Conservation (phyloP, 2,888 invertebrate species). For the Ellobium chinense region DNA sequence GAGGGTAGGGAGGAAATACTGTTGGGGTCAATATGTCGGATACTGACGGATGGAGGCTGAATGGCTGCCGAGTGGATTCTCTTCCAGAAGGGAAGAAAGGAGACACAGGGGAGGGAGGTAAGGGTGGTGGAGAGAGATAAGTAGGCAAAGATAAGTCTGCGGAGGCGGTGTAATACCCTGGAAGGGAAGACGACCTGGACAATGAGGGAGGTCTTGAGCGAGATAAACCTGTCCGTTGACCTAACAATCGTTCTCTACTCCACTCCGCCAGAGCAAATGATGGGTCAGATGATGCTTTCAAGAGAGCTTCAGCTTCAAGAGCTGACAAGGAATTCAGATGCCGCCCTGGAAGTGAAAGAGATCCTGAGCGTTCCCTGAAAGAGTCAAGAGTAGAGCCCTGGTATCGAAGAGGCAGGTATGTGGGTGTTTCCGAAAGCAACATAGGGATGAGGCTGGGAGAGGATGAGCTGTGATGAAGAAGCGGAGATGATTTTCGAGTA, state of each 20-base stretch:
- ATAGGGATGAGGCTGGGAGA: background rate
- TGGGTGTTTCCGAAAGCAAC: background rate
- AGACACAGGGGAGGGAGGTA: background rate
- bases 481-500: background rate
- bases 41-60: background rate
- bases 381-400: background rate
- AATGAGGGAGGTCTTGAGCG: background rate
- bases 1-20: background rate
- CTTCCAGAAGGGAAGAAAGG: background rate
- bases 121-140: background rate
- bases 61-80: background rate
- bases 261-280: background rate
- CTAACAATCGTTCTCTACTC: background rate
- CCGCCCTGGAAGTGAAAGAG: background rate
- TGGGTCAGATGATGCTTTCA: background rate
- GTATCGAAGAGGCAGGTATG: background rate
- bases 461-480: background rate
- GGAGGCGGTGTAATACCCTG: slow-evolving; percentile 18
- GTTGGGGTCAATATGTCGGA: background rate
- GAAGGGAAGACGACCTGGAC: slow-evolving; percentile 31
- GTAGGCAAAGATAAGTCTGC: background rate
- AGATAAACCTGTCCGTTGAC: background rate
- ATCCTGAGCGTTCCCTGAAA: background rate
- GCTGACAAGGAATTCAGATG: background rate
- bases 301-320: slow-evolving; percentile 2